Evolutionary conservation across 1,140 invertebrate genomes (phyloP).

Genomic region (Mercenaria mercenaria): DNA sequence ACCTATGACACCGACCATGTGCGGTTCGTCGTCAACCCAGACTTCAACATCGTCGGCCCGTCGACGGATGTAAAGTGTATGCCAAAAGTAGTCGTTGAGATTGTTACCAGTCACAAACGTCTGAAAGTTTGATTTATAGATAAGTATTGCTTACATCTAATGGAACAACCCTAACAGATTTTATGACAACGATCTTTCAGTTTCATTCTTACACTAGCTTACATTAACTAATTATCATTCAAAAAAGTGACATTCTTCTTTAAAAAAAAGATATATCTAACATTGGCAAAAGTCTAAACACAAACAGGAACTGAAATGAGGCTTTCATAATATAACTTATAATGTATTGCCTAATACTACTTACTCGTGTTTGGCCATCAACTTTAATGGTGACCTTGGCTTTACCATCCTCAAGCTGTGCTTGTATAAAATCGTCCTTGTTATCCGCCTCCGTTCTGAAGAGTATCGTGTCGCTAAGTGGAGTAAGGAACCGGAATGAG

Average conservation of each 20-base stretch:
- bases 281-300: no score
- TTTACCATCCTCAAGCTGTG: conserved; percentile 75
- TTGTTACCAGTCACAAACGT: conserved; percentile 71
- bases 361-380: conserved; percentile 77
- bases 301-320: no score
- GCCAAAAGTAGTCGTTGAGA: conserved; percentile 84
- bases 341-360: no score
- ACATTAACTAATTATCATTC: no score
- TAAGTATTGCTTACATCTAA: no score
- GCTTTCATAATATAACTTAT: no score
- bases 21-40: conserved; percentile 79
- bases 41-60: conserved; percentile 80
- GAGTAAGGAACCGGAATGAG: conserved; percentile 81
- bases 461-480: conserved; percentile 74
- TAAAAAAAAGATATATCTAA: no score
- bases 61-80: conserved; percentile 81
- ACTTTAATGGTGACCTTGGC: conserved; percentile 79
- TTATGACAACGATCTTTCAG: no score
- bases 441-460: conserved; percentile 76
- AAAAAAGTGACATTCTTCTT: no score
- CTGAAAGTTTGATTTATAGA: conserved; percentile 65
- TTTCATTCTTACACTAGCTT: no score
- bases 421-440: conserved; percentile 71
- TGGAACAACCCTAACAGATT: no score
- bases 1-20: conserved; percentile 41